These are phyloP conservation scores for Eupithecia abbreviata DNA, from an alignment of 2,888 invertebrate genomes.

Conservation along the genomic window DNA sequence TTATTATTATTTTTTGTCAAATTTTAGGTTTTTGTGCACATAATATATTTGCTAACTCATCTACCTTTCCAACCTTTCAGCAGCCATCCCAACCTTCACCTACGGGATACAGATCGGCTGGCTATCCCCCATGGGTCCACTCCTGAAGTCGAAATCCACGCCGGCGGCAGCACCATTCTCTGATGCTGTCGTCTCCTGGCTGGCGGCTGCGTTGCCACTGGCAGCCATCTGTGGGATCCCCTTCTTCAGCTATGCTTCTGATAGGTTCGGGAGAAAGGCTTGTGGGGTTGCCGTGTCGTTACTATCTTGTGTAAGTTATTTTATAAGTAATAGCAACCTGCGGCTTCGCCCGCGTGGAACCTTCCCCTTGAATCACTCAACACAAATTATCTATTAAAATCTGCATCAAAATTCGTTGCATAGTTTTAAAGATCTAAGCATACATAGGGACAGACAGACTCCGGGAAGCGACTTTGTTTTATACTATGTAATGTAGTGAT, in stretches of 20 bases:
- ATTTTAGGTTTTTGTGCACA: too few species aligned
- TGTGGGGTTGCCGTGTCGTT: conserved; percentile 78
- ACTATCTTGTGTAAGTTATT: conserved; percentile 75
- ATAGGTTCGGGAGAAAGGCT: conserved; percentile 75
- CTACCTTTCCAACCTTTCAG: conserved; percentile 54
- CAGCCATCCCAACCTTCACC: conserved; percentile 77
- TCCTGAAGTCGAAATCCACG: conserved; percentile 62
- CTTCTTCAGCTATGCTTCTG: conserved; percentile 76
- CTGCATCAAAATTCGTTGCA: too few species aligned
- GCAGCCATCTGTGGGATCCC: conserved; percentile 79
- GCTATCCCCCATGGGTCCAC: conserved; percentile 77
- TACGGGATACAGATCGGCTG: conserved; percentile 81
- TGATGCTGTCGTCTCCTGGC: conserved; percentile 71
- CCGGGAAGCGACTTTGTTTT: too few species aligned
- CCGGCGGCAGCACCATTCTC: conserved; percentile 65
- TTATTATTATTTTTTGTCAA: too few species aligned
- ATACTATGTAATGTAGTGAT: too few species aligned
- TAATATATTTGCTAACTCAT: too few species aligned
- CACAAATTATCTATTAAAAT: too few species aligned
- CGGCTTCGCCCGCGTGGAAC: too few species aligned
- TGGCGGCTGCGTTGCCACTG: conserved; percentile 79
- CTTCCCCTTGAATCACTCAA: too few species aligned
- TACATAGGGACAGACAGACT: too few species aligned
- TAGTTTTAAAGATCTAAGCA: too few species aligned
- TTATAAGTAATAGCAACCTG: background rate